These are phyloP conservation scores for Eupithecia insigniata DNA, from an alignment of 2,888 invertebrate genomes.

Conservation along the genomic window DNA sequence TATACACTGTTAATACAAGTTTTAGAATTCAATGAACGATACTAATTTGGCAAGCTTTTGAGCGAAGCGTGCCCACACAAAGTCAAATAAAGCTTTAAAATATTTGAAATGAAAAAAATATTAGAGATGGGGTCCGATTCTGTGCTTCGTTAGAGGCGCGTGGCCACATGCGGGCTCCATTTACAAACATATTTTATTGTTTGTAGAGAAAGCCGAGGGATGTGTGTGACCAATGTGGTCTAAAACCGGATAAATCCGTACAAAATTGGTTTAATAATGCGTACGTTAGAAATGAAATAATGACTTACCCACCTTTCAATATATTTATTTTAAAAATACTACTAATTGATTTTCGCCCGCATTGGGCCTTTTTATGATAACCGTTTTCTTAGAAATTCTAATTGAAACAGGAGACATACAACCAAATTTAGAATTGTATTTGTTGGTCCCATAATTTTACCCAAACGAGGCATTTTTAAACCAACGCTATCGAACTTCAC, in stretches of 20 bases:
- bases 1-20: constrained; percentile 18
- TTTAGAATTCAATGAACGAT: constrained; percentile 24
- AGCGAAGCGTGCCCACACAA: constrained; percentile 57
- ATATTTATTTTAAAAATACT: not conserved
- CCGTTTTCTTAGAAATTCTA: not conserved
- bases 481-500: not conserved
- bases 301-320: not conserved
- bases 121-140: constrained; percentile 52
- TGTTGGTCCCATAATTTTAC: not conserved
- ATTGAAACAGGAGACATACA: not conserved
- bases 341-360: too few relatives aligned
- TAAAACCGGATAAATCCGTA: constrained; percentile 19
- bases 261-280: not conserved
- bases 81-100: constrained; percentile 50
- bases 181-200: constrained; percentile 53
- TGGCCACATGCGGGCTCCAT: constrained; percentile 64
- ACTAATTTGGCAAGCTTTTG: constrained; percentile 26
- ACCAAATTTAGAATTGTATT: not conserved
- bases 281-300: not conserved
- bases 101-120: constrained; percentile 48
- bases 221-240: constrained; percentile 15
- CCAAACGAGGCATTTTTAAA: not conserved
- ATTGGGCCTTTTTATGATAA: not conserved
- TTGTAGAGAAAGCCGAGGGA: constrained; percentile 36
- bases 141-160: constrained; percentile 58